Evolutionary conservation across 1,140 invertebrate species (phyloP).

Genomic region (Bicyclus anynana): DNA sequence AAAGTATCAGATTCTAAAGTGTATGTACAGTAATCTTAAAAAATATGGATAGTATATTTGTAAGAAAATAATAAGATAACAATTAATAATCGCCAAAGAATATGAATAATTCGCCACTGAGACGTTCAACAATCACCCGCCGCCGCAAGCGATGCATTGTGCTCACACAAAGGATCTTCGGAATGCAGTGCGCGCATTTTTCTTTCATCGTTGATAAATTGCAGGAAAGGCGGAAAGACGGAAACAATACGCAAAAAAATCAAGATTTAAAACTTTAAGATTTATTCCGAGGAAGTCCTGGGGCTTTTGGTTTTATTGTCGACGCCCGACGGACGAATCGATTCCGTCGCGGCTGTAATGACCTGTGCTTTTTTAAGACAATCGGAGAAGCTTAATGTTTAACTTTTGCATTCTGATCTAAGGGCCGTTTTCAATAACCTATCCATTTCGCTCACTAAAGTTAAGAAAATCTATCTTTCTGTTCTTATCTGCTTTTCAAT

Average conservation of each 20-base stretch:
- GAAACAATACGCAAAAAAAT: constrained; percentile 29
- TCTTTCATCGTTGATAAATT: constrained; percentile 35
- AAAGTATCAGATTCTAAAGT: no score
- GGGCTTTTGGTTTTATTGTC: constrained; percentile 6
- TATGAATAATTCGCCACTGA: constrained; percentile 20
- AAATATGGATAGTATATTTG: no score
- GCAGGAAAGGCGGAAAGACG: constrained; percentile 18
- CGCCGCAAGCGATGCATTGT: constrained; percentile 24
- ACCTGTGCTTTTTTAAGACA: constrained; percentile 1
- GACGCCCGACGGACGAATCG: neutral
- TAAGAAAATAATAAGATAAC: no score
- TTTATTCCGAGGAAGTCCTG: constrained; percentile 18
- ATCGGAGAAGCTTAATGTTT: neutral
- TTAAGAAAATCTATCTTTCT: no score
- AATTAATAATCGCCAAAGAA: constrained; percentile 2
- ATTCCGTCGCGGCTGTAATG: neutral
- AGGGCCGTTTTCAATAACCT: neutral
- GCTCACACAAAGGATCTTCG: constrained; percentile 28
- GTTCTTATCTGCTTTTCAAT: no score
- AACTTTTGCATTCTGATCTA: neutral
- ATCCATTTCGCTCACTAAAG: no score
- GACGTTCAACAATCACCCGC: constrained; percentile 24
- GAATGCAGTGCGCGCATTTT: constrained; percentile 17
- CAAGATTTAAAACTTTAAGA: constrained; percentile 27
- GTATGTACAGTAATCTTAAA: no score